phyloP scores from a whole-genome alignment of 2,888 invertebrate genomes.

The Timema podura region DNA sequence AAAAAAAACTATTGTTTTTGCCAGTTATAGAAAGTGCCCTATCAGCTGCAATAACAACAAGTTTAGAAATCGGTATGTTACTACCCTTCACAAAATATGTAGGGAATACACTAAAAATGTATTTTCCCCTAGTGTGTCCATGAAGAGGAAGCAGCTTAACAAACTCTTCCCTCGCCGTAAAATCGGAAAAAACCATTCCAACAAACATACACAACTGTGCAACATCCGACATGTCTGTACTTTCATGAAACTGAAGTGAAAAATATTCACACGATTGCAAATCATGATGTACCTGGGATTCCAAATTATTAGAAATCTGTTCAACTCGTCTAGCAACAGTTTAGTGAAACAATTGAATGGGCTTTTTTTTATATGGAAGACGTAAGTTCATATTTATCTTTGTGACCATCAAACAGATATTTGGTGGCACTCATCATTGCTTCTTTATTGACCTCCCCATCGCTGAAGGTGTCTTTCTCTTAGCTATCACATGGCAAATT shows the following conservation, averaged over 20 bases:
- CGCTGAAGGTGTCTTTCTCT: slow-evolving; percentile 12
- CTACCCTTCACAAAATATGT: neutral
- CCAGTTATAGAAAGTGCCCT: neutral
- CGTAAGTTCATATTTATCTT: slow-evolving; percentile 2
- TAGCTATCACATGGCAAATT: neutral
- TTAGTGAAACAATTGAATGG: slow-evolving; percentile 11
- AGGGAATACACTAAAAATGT: neutral
- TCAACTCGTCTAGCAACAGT: slow-evolving; percentile 10
- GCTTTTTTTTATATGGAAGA: slow-evolving; percentile 10
- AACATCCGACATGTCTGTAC: neutral
- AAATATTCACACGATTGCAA: slow-evolving; percentile 3
- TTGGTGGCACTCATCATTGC: neutral
- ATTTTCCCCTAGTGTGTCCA: neutral
- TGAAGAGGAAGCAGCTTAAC: neutral
- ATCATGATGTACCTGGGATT: slow-evolving; percentile 5
- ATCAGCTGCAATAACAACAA: neutral
- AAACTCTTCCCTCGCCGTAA: slow-evolving; percentile 8
- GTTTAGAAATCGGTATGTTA: slow-evolving; percentile 6
- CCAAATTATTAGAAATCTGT: slow-evolving; percentile 3
- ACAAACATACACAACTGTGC: slow-evolving; percentile 14
- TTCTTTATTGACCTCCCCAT: neutral
- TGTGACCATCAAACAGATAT: neutral
- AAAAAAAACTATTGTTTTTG: neutral
- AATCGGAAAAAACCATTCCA: slow-evolving; percentile 5
- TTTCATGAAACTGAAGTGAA: slow-evolving; percentile 13